These are phyloP conservation scores for Panzeria rudis DNA, from an alignment of 2,888 invertebrate genomes.

Conservation along the genomic window DNA sequence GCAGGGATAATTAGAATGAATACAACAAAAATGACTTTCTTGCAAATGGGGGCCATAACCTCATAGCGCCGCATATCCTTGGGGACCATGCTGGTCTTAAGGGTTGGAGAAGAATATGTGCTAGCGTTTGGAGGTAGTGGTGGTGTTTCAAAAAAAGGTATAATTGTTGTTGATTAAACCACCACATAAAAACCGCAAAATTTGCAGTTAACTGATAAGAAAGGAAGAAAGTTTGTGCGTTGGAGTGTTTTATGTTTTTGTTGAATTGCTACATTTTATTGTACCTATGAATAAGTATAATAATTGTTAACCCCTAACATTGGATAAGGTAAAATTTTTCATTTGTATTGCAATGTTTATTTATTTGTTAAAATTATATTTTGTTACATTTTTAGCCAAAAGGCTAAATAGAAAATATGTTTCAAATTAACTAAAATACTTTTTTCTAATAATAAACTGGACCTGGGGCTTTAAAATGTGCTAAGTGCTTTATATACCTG, in stretches of 20 bases:
- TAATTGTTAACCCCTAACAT: slow-evolving; percentile 38
- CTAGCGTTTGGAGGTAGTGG: not conserved
- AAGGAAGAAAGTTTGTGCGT: slow-evolving; percentile 29
- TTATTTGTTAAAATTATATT: not conserved
- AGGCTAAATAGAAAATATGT: slow-evolving; percentile 32
- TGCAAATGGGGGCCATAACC: slow-evolving; percentile 45
- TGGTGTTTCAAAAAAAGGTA: slow-evolving; percentile 34
- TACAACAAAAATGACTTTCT: slow-evolving; percentile 60
- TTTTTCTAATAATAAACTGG: not conserved
- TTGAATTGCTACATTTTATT: slow-evolving; percentile 16
- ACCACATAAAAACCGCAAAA: slow-evolving; percentile 70
- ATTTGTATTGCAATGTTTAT: slow-evolving; percentile 6
- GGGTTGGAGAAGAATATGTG: not conserved
- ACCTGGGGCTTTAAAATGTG: slow-evolving; percentile 35
- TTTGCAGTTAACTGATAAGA: slow-evolving; percentile 68
- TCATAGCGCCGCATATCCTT: slow-evolving; percentile 53
- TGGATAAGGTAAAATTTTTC: slow-evolving; percentile 47
- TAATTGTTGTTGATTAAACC: slow-evolving; percentile 59
- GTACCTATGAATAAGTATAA: slow-evolving; percentile 11
- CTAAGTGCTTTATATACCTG: slow-evolving; percentile 5
- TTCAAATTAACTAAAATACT: slow-evolving; percentile 7
- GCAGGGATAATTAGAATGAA: slow-evolving; percentile 71
- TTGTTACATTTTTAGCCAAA: slow-evolving; percentile 20
- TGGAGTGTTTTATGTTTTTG: slow-evolving; percentile 5
- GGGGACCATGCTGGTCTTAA: slow-evolving; percentile 52